These are phyloP conservation scores for Drosophila recens DNA, from an alignment of 2,888 invertebrate species.

Conservation along the genomic window DNA sequence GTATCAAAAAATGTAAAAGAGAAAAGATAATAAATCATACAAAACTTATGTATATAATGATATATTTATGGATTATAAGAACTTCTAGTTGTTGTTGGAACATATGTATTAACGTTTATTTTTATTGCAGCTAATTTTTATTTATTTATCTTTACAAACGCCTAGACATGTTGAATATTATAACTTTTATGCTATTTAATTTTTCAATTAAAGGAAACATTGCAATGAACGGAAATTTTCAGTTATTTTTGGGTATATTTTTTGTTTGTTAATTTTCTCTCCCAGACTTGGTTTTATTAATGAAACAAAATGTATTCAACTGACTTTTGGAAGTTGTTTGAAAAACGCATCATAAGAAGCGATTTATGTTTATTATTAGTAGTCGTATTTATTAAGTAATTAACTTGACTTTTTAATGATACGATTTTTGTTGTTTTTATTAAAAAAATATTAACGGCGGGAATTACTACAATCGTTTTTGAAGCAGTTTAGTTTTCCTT, in stretches of 20 bases:
- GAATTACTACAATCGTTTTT: conserved; percentile 78
- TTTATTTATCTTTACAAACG: conserved; percentile 47
- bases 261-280: conserved; percentile 9
- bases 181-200: conserved; percentile 27
- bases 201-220: conserved; percentile 5
- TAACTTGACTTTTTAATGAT: conserved; percentile 37
- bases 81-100: conserved; percentile 33
- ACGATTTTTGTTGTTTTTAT: conserved; percentile 15
- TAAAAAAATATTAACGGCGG: conserved; percentile 79
- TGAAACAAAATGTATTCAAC: conserved; percentile 32
- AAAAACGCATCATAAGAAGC: conserved; percentile 68
- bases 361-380: conserved; percentile 34
- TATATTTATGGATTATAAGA: conserved; percentile 24
- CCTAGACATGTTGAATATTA: conserved; percentile 42
- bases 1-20: background rate
- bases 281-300: conserved; percentile 6
- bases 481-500: conserved; percentile 30
- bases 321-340: conserved; percentile 64
- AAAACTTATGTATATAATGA: background rate
- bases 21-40: background rate
- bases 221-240: conserved; percentile 20
- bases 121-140: conserved; percentile 35
- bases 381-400: conserved; percentile 49
- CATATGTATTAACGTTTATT: conserved; percentile 33
- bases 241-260: conserved; percentile 10